Evolutionary conservation across 1,140 invertebrate genomes (phyloP).

Genomic region (Homalodisca vitripennis): DNA sequence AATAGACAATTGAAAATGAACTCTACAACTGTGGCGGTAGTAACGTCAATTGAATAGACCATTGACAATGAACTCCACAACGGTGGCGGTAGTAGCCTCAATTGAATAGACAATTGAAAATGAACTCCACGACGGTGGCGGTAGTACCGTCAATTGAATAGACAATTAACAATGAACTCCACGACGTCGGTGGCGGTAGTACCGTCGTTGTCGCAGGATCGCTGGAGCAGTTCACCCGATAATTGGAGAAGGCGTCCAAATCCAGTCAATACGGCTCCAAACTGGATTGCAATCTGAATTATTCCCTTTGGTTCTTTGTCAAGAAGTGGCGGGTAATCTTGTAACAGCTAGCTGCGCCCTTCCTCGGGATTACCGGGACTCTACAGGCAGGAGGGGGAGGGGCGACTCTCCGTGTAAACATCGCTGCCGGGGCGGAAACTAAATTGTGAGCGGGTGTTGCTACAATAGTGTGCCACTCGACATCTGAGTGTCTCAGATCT

Average conservation of each 20-base stretch:
- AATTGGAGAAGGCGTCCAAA: slow-evolving; percentile 24
- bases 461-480: background rate
- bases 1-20: too few species aligned
- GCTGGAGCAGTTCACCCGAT: too few species aligned
- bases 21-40: too few species aligned
- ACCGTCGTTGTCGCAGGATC: too few species aligned
- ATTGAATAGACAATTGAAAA: too few species aligned
- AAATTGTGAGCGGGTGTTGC: background rate
- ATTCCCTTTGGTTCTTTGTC: slow-evolving; percentile 23
- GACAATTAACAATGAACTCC: too few species aligned
- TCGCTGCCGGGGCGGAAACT: background rate
- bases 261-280: slow-evolving; percentile 21
- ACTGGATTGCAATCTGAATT: slow-evolving; percentile 20
- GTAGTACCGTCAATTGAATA: too few species aligned
- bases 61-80: too few species aligned
- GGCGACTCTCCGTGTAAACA: background rate
- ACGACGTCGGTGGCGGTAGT: too few species aligned
- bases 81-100: too few species aligned
- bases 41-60: too few species aligned
- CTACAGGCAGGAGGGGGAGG: background rate
- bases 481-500: background rate
- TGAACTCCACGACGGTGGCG: too few species aligned
- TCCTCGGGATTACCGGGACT: background rate
- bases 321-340: slow-evolving; percentile 21
- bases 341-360: background rate